phyloP scores from a whole-genome alignment of 2,797 vertebrate species.

The Centroberyx gerrardi region DNA sequence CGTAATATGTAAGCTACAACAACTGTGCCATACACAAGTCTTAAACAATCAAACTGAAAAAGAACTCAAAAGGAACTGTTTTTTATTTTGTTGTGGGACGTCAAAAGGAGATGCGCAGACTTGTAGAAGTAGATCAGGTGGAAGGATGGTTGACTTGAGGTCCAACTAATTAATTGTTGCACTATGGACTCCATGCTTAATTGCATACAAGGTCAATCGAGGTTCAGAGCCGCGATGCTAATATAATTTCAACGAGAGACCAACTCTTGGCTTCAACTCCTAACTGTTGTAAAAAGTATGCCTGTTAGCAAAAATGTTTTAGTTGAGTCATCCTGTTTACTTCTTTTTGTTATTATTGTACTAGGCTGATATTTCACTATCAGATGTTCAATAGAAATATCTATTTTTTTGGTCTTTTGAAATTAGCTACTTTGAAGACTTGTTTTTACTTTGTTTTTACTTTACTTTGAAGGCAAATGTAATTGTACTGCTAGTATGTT shows the following conservation, averaged over 20 bases:
- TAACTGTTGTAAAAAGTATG: conserved; percentile 40
- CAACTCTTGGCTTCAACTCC: conserved; percentile 15
- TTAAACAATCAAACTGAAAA: conserved; percentile 20
- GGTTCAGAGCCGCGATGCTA: background rate
- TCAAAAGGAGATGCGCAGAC: conserved; percentile 31
- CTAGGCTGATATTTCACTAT: conserved; percentile 14
- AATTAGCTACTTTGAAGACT: conserved; percentile 26
- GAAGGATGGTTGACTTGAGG: conserved; percentile 16
- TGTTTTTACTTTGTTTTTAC: conserved; percentile 19
- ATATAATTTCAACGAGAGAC: conserved; percentile 25
- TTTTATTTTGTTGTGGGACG: background rate
- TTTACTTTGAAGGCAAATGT: conserved; percentile 30
- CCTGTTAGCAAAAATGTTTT: conserved; percentile 42
- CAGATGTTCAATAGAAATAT: conserved; percentile 35
- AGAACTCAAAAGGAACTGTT: background rate
- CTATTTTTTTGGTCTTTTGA: conserved; percentile 36
- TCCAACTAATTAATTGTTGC: conserved; percentile 51
- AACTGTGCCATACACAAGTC: conserved; percentile 60
- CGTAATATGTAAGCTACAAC: conserved; percentile 21
- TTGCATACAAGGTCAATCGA: conserved; percentile 42
- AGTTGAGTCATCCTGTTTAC: conserved; percentile 27
- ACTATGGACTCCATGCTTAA: conserved; percentile 58
- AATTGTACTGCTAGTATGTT: conserved; percentile 33
- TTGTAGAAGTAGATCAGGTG: conserved; percentile 40
- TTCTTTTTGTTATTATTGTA: conserved; percentile 26